phyloP scores from a whole-genome alignment of 2,113 vertebrate genomes.

The Lepus europaeus region DNA sequence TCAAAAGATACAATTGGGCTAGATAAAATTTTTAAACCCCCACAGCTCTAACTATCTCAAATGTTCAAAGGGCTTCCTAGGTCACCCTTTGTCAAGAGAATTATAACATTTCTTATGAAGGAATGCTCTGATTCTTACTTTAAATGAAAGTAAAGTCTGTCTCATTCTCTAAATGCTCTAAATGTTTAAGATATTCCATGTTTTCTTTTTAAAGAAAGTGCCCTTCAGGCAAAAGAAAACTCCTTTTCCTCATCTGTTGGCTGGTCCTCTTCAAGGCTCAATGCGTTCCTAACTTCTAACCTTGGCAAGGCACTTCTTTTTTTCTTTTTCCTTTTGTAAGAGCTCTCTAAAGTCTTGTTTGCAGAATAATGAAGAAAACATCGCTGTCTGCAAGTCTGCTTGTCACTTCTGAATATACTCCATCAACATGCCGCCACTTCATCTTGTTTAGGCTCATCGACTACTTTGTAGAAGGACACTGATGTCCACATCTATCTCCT shows the following conservation, averaged over 20 bases:
- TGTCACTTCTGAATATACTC: constrained; percentile 45
- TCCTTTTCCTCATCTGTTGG: neutral
- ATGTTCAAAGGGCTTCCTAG: neutral
- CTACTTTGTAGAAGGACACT: constrained; percentile 68
- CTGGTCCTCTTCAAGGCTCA: constrained; percentile 33
- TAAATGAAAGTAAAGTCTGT: neutral
- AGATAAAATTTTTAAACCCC: constrained; percentile 10
- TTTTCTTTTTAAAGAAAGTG: neutral
- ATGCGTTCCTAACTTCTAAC: constrained; percentile 49
- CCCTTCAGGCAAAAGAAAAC: constrained; percentile 48
- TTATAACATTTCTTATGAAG: constrained; percentile 6
- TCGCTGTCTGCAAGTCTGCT: constrained; percentile 23
- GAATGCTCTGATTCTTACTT: constrained; percentile 25
- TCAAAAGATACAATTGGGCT: neutral
- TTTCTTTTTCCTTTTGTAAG: neutral
- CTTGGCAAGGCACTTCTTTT: neutral
- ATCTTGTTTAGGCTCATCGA: constrained; percentile 58
- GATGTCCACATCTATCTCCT: constrained; percentile 70
- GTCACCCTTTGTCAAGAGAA: neutral
- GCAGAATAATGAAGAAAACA: constrained; percentile 62
- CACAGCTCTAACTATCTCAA: neutral
- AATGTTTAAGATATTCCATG: constrained; percentile 9
- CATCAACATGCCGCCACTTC: constrained; percentile 64
- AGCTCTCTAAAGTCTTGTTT: constrained; percentile 61
- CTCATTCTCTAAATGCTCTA: neutral